Percentiles rank a stretch among this genome's conserved stretches.
Conservation (phyloP, 1,140 invertebrate species). For the Drosophila asahinai region DNA sequence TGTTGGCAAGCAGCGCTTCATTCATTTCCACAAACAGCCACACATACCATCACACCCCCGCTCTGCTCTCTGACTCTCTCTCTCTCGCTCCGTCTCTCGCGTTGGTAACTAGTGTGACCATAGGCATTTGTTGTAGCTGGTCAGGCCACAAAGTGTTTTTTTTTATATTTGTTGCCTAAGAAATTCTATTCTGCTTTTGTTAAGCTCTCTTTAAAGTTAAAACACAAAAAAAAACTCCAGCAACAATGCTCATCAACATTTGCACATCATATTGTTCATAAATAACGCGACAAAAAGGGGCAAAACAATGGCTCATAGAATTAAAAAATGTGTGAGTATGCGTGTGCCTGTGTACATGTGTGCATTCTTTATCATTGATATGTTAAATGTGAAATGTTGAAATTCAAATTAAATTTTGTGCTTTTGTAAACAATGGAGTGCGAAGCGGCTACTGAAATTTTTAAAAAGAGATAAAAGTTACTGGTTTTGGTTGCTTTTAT, state of each 20-base stretch:
- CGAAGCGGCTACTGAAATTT: constrained; percentile 56
- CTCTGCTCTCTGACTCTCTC: constrained; percentile 33
- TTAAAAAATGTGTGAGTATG: neutral
- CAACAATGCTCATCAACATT: constrained; percentile 64
- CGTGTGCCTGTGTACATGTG: constrained; percentile 13
- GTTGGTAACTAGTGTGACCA: constrained; percentile 68
- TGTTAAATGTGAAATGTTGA: constrained; percentile 55
- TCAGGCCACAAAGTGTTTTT: constrained; percentile 58
- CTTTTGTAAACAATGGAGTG: constrained; percentile 35
- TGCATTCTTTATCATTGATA: constrained; percentile 51
- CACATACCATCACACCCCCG: constrained; percentile 34
- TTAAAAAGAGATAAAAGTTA: constrained; percentile 16
- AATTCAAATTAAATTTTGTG: constrained; percentile 40
- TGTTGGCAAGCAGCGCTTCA: constrained; percentile 59
- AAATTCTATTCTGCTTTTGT: constrained; percentile 35
- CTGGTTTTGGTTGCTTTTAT: constrained; percentile 27
- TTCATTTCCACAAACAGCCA: constrained; percentile 53
- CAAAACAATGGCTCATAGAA: constrained; percentile 43
- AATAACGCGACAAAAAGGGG: constrained; percentile 36
- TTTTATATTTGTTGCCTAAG: constrained; percentile 15
- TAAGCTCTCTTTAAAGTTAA: constrained; percentile 21
- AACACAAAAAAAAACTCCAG: constrained; percentile 47
- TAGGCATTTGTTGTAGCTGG: constrained; percentile 69
- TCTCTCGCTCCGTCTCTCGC: constrained; percentile 38
- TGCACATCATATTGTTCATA: constrained; percentile 66